Percentiles rank a stretch among this genome's conserved stretches.
These are phyloP conservation scores for Fundulus diaphanus DNA, from an alignment of 2,797 vertebrate genomes.

Conservation along the genomic window DNA sequence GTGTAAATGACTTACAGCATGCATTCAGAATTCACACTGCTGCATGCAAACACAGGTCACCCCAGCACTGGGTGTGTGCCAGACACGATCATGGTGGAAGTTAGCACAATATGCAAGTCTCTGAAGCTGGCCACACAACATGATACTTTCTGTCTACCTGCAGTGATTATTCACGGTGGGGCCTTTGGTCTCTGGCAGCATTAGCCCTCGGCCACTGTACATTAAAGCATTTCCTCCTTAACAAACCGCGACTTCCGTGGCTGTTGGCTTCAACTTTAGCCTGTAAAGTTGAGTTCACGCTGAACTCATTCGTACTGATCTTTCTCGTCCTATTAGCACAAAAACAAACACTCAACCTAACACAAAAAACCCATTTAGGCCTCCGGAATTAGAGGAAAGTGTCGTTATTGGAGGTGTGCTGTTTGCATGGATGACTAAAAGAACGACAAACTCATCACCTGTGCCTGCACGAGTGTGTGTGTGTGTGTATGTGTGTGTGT, in stretches of 20 bases:
- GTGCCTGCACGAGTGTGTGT: slow-evolving; percentile 34
- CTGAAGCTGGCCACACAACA: slow-evolving; percentile 28
- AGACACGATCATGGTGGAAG: slow-evolving; percentile 48
- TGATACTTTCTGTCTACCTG: not conserved
- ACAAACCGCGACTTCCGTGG: slow-evolving; percentile 74
- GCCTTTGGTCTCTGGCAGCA: slow-evolving; percentile 60
- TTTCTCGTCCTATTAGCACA: slow-evolving; percentile 18
- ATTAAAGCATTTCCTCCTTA: slow-evolving; percentile 77
- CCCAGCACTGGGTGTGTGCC: slow-evolving; percentile 59
- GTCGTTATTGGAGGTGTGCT: slow-evolving; percentile 60
- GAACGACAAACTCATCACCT: slow-evolving; percentile 52
- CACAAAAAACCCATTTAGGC: slow-evolving; percentile 28
- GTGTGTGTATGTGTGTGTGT: not conserved
- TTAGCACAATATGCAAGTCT: slow-evolving; percentile 31
- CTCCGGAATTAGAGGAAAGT: slow-evolving; percentile 40
- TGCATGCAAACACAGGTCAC: slow-evolving; percentile 63
- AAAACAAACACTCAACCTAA: slow-evolving; percentile 13
- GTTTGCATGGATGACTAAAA: slow-evolving; percentile 67
- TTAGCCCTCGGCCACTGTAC: slow-evolving; percentile 69
- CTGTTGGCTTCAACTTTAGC: slow-evolving; percentile 46
- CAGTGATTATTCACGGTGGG: slow-evolving; percentile 56
- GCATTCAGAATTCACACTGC: slow-evolving; percentile 74
- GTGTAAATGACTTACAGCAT: slow-evolving; percentile 84
- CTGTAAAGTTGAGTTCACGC: slow-evolving; percentile 36
- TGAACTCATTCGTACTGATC: slow-evolving; percentile 29